Conservation (phyloP, 2,797 vertebrate species). For the Lophius americanus region DNA sequence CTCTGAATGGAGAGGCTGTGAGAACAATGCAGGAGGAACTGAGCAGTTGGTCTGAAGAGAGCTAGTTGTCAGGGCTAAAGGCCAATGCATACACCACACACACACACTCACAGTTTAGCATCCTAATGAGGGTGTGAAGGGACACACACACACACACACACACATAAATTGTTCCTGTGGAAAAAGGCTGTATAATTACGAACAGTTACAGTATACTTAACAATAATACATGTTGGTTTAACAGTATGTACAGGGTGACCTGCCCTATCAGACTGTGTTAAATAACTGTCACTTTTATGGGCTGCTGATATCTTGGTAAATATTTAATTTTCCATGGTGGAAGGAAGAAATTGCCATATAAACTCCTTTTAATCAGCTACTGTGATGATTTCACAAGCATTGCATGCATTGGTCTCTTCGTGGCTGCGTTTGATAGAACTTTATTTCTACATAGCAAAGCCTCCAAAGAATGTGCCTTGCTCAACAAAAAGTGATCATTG, state of each 20-base stretch:
- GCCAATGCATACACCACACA: constrained; percentile 46
- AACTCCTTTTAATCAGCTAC: background rate
- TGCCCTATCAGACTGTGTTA: constrained; percentile 5
- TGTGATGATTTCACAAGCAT: background rate
- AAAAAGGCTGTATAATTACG: constrained; percentile 32
- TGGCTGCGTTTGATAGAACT: constrained; percentile 19
- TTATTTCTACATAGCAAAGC: background rate
- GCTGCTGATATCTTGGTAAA: constrained; percentile 21
- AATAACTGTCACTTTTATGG: constrained; percentile 46
- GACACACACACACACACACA: constrained; percentile 29
- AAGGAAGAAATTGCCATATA: background rate
- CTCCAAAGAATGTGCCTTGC: constrained; percentile 9
- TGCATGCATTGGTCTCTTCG: background rate
- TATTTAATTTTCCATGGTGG: constrained; percentile 22
- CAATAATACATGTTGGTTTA: constrained; percentile 23
- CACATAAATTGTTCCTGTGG: constrained; percentile 21
- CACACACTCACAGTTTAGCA: constrained; percentile 55
- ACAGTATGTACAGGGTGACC: constrained; percentile 36
- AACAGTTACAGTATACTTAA: constrained; percentile 37
- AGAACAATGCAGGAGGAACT: constrained; percentile 59
- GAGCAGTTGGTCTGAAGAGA: constrained; percentile 56
- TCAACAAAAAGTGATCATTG: background rate
- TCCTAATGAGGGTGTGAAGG: constrained; percentile 72
- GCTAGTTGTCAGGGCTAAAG: constrained; percentile 54
- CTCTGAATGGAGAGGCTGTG: constrained; percentile 56